These are phyloP conservation scores for Apostichopus californicus DNA, from an alignment of 35 echinoderm and acorn worm genomes.

Conservation along the genomic window DNA sequence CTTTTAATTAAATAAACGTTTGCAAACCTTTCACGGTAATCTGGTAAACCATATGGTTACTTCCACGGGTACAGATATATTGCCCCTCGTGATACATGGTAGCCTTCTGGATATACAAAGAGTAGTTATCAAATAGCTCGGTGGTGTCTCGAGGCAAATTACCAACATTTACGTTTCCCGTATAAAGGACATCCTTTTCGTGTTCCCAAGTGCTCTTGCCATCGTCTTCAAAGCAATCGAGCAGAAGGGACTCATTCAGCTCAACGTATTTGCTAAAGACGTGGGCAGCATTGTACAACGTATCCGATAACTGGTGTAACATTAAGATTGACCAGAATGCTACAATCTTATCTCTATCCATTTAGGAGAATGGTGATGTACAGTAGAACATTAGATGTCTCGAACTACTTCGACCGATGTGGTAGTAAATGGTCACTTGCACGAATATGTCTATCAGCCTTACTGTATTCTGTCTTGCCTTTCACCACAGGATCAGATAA, in stretches of 20 bases:
- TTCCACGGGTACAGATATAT: neutral
- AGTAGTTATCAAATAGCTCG: neutral
- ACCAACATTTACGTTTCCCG: neutral
- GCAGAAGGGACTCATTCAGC: neutral
- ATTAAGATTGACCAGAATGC: neutral
- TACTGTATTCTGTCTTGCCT: no score
- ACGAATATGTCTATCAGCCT: no score
- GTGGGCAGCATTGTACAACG: neutral
- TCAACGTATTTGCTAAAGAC: neutral
- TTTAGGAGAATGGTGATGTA: neutral
- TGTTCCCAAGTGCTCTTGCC: neutral
- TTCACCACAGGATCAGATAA: no score
- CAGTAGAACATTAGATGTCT: no score
- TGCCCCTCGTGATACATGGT: neutral
- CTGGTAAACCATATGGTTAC: neutral
- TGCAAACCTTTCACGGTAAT: neutral
- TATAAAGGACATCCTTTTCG: neutral
- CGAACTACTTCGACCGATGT: no score
- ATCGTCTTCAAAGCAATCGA: neutral
- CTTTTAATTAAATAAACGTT: neutral
- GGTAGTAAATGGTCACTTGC: no score
- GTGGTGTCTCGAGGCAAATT: neutral
- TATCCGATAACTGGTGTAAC: neutral
- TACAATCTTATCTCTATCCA: neutral
- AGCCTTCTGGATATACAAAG: neutral